Percentiles rank a stretch among this genome's conserved stretches.
These are phyloP conservation scores for Hermaeophaga mercurialis DNA, from an alignment of 2,888 invertebrate species.

Conservation along the genomic window DNA sequence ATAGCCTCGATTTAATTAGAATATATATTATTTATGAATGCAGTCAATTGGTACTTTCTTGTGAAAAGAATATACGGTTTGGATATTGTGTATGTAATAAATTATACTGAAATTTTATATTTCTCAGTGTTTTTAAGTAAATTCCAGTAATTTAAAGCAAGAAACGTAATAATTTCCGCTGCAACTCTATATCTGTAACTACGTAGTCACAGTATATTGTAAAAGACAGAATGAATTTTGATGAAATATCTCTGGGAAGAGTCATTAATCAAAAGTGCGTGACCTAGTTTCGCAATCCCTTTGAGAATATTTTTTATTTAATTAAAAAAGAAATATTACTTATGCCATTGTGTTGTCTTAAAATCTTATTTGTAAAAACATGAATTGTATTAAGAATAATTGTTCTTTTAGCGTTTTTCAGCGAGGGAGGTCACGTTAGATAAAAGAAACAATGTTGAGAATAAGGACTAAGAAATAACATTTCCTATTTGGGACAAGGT, in stretches of 20 bases:
- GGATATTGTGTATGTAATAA: no score
- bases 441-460: background rate
- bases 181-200: constrained; percentile 7
- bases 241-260: constrained; percentile 22
- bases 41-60: no score
- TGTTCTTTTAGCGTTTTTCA: background rate
- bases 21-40: no score
- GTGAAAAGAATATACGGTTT: no score
- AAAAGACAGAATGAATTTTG: constrained; percentile 2
- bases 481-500: constrained; percentile 2
- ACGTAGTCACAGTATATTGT: constrained; percentile 1
- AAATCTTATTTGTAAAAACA: background rate
- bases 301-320: constrained; percentile 14
- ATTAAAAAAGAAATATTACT: constrained; percentile 12
- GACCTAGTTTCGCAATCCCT: constrained; percentile 19
- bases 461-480: background rate
- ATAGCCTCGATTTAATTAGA: no score
- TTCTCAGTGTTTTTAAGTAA: no score
- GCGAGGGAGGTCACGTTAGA: background rate
- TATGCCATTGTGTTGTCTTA: constrained; percentile 8
- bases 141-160: no score
- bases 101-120: no score
- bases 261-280: constrained; percentile 20
- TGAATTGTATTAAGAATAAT: constrained; percentile 7
- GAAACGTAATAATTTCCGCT: constrained; percentile 1